phyloP scores from a whole-genome alignment of 2,113 vertebrate species.

The Pycnonotus jocosus region DNA sequence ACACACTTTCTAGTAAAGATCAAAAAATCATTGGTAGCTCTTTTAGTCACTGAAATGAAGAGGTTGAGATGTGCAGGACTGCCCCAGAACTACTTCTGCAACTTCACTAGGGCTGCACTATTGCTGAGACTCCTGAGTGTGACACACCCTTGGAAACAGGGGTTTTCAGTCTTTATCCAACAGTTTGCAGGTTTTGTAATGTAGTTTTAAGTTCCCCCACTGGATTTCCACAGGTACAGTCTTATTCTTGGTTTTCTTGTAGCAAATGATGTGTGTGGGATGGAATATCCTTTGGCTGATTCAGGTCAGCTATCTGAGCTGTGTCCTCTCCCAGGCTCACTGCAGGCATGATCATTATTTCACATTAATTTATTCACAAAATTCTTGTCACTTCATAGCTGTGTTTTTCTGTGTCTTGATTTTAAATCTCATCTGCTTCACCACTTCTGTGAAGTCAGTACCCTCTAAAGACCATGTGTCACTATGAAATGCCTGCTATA shows the following conservation, averaged over 20 bases:
- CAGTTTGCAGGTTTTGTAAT: neutral
- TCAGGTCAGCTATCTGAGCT: neutral
- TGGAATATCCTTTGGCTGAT: neutral
- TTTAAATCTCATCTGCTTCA: neutral
- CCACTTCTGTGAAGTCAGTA: neutral
- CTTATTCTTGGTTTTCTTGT: neutral
- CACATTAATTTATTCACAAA: neutral
- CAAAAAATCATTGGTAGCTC: neutral
- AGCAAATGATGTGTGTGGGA: neutral
- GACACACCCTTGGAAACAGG: neutral
- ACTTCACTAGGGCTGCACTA: neutral
- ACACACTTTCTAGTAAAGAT: neutral
- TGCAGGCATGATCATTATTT: neutral
- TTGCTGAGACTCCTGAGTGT: neutral
- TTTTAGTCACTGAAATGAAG: neutral
- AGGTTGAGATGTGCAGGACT: neutral
- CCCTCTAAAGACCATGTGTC: neutral
- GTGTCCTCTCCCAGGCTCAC: rapidly evolving
- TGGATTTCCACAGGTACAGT: neutral
- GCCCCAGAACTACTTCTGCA: neutral
- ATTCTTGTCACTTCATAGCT: neutral
- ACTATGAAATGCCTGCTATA: neutral
- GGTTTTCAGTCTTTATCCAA: neutral
- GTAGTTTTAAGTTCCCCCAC: rapidly evolving
- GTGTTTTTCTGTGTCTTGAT: neutral